Percentiles rank a stretch among this genome's conserved stretches.
phyloP scores from a whole-genome alignment of 2,888 invertebrate genomes.

The Heliconius ismenius region DNA sequence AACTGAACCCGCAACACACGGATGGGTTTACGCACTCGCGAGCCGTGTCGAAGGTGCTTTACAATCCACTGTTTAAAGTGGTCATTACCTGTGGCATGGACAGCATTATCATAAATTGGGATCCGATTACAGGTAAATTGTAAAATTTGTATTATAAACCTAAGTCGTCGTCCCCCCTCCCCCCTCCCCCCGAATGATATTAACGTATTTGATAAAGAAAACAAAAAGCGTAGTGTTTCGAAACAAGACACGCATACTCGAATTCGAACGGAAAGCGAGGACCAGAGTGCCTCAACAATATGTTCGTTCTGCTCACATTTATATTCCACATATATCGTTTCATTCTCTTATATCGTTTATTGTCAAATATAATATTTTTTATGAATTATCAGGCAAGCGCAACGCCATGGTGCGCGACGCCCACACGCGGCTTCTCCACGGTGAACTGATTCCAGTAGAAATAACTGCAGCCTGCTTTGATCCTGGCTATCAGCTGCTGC shows the following conservation, averaged over 20 bases:
- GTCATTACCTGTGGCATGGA: slow-evolving; percentile 90
- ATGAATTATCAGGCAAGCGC: slow-evolving; percentile 78
- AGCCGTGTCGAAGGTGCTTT: slow-evolving; percentile 87
- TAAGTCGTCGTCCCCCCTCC: too few relatives aligned
- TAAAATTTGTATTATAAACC: not conserved
- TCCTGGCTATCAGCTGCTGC: slow-evolving; percentile 85
- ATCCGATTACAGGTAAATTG: slow-evolving; percentile 84
- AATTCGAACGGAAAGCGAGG: too few relatives aligned
- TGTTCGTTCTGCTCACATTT: too few relatives aligned
- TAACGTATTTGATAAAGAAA: too few relatives aligned
- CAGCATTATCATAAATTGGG: slow-evolving; percentile 91
- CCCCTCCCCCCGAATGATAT: too few relatives aligned
- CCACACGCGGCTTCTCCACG: slow-evolving; percentile 85
- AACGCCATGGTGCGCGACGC: slow-evolving; percentile 86
- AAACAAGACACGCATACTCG: too few relatives aligned
- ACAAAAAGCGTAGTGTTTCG: too few relatives aligned
- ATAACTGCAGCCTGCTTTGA: slow-evolving; percentile 91
- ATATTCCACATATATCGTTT: too few relatives aligned
- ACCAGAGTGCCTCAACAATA: too few relatives aligned
- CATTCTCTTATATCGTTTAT: too few relatives aligned
- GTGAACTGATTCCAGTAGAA: slow-evolving; percentile 85
- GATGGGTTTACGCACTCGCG: slow-evolving; percentile 88
- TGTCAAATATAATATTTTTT: too few relatives aligned
- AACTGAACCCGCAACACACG: slow-evolving; percentile 84
- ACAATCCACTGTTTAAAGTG: slow-evolving; percentile 88